Percentiles rank a stretch among this genome's conserved stretches.
These are phyloP conservation scores for Diprion similis DNA, from an alignment of 1,140 invertebrate genomes.

Conservation along the genomic window DNA sequence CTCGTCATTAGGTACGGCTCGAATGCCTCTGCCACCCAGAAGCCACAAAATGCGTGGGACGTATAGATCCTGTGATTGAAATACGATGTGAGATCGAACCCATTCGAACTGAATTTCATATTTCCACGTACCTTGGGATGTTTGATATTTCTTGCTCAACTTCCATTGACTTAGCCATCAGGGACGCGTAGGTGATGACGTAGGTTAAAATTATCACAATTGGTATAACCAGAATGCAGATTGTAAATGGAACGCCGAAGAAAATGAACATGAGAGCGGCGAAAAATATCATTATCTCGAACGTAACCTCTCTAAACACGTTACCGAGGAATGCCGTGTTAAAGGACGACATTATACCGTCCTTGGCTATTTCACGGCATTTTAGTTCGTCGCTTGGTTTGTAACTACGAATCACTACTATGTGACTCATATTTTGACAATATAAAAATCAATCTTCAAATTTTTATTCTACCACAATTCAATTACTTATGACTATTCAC, in stretches of 20 bases:
- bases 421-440: slow-evolving; percentile 45
- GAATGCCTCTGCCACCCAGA: slow-evolving; percentile 63
- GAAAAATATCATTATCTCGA: slow-evolving; percentile 60
- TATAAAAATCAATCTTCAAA: not conserved
- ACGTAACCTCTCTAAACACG: slow-evolving; percentile 60
- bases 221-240: slow-evolving; percentile 59
- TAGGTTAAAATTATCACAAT: slow-evolving; percentile 57
- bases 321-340: slow-evolving; percentile 56
- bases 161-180: slow-evolving; percentile 54
- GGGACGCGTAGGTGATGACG: slow-evolving; percentile 52
- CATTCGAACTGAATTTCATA: not conserved
- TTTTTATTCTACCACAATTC: not conserved
- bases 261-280: slow-evolving; percentile 65
- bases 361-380: slow-evolving; percentile 55
- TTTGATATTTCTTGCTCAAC: slow-evolving; percentile 57
- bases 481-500: too few relatives aligned
- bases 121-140: slow-evolving; percentile 47
- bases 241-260: slow-evolving; percentile 60
- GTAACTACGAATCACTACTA: slow-evolving; percentile 58
- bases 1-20: slow-evolving; percentile 45
- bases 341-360: slow-evolving; percentile 58
- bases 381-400: slow-evolving; percentile 56
- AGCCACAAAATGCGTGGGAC: slow-evolving; percentile 60
- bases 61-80: slow-evolving; percentile 53
- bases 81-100: slow-evolving; percentile 17